Evolutionary conservation across 2,797 vertebrate species (phyloP), one percentile per base, ranked within the genome.

Genomic region (Pelodytes ibericus): DNA sequence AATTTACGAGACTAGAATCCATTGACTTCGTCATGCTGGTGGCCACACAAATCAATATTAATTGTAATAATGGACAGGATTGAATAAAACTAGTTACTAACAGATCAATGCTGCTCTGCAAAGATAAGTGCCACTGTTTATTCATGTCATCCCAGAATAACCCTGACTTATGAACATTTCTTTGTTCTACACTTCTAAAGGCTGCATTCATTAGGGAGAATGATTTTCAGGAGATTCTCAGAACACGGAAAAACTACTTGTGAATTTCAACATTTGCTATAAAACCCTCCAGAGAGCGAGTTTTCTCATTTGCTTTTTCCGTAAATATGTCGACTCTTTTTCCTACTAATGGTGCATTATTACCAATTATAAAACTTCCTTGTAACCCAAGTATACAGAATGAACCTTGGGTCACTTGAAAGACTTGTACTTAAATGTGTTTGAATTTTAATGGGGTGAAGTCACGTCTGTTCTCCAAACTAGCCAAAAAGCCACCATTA

Each of bases 1-100:
- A 74, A 79, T 79, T 79, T 79, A 79, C 41, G 71, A 69, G 64
- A 33, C 57, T 56, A 24, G 64, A 69, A 57, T 69, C 26, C 71
- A 79, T 69, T 61, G 71, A 63, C 77, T 62, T 58, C 53, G 60
- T 79, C 82, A 79, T 70, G 72, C 76, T 25, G 66, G 82, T 80
- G 82, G 75, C 2, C 16, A 81, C 26, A 74, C 82, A 10, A 71
- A 82, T 87, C 86, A 73, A 84, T 86, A 83, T 86, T 86, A 88
- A 88, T 87, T 88, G 83, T 83, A 82, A 84, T 89, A 88, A 88
- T 87, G 86, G 84, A 84, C 74, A 86, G 76, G 81, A 80, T 47
- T 82, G 78, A 83, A 81, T 79, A 69, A 69, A 79, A 69, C 77
- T 69, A 79, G 77, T 79, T 79, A 73, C 77, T 63, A 79, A 60